These are phyloP conservation scores for Ciconia boyciana DNA, from an alignment of 2,113 vertebrate genomes.

Conservation along the genomic window DNA sequence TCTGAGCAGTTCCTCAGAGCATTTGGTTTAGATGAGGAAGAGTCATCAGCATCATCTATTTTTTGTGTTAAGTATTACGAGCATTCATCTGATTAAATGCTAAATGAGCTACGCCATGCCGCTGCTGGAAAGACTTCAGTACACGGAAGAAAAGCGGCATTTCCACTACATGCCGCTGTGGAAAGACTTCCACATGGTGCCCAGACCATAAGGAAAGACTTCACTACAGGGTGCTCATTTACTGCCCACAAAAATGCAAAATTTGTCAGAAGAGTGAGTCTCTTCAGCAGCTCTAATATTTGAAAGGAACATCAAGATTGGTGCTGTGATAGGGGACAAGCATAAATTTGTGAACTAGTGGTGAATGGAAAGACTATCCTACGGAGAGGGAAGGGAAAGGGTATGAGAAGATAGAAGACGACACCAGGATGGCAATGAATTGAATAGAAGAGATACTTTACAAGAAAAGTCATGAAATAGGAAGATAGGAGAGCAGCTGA, in stretches of 20 bases:
- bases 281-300: neutral
- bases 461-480: neutral
- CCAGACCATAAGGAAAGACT: neutral
- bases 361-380: neutral
- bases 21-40: neutral
- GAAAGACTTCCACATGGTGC: too few relatives aligned
- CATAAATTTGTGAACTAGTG: neutral
- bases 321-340: neutral
- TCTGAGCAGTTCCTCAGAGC: neutral
- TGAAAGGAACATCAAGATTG: neutral
- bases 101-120: neutral
- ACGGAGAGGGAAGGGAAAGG: neutral
- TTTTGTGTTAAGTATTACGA: neutral
- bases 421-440: neutral
- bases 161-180: too few relatives aligned
- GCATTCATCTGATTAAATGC: neutral
- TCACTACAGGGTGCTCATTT: neutral
- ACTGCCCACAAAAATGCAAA: neutral
- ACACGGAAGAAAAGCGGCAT: neutral
- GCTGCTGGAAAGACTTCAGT: neutral
- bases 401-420: neutral
- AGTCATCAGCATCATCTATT: neutral
- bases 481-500: neutral
- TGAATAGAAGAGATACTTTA: neutral
- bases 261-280: neutral